Base-by-base conservation (phyloP, 1,140 invertebrate species). In the Pygmarrhopalites habei region DNA sequence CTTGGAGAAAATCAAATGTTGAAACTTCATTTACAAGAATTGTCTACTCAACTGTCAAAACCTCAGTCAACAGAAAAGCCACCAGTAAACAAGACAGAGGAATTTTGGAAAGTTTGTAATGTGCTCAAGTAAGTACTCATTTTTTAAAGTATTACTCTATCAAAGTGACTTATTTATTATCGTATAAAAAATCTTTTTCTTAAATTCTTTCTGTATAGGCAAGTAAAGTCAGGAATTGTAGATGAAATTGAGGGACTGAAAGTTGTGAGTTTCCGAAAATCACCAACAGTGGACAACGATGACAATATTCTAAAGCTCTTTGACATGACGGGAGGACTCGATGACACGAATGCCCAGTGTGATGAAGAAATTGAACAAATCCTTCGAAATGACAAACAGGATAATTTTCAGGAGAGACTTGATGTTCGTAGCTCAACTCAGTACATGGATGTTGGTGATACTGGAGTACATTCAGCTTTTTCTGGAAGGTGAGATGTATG, bases 341-440 rank as follows among this genome's bases (percentile, higher is more conserved):
- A 55, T 32, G 51, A 55, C 10, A 29, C 51, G 14, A 55, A 28
- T 32, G 5, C 29, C 14, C 25, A 32, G 21, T 55, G 51, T 55
- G 51, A 55, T 19, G 51, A 55, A 47, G 61, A 63, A 58, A 58
- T 63, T 63, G 53, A 63, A 25, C 17, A 51, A 19, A 63, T 63
- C 47, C 46, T 63, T 30, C 47, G 41, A 12, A 7, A 32, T 1
- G 55, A 43, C 15, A 51, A 29, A 5, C 5, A 21, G 35, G 19
- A 12, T 23, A 7, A 19, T 43, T n/a, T n/a, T n/a, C n/a, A n/a
- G n/a, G 29, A 30, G 1, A 21, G 23, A 28, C 55, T 51, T 19
- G 60, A 62, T 28, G 51, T 53, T 43, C n/a, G 60, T 17, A 62
- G 60, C 32, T 62, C 60, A 14, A 62, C 60, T 1, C 60, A 62